Percentiles rank a stretch among this genome's conserved stretches.
phyloP scores from a whole-genome alignment of 2,888 invertebrate species.

The Zelleria hepariella region DNA sequence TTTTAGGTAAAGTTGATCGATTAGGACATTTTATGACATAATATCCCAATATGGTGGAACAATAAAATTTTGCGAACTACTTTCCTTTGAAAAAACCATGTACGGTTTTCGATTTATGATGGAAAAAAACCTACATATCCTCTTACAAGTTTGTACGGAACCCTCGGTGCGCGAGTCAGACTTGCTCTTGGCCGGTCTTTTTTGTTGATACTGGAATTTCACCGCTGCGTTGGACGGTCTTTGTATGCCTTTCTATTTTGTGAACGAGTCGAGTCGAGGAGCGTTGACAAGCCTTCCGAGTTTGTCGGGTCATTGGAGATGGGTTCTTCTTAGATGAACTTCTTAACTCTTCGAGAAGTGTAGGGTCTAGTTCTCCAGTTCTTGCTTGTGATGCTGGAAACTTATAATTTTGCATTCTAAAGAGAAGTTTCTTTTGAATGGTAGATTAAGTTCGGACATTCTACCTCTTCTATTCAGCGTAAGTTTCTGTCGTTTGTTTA shows the following conservation, averaged over 20 bases:
- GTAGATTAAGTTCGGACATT: not conserved
- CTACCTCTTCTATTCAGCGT: not conserved
- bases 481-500: not conserved
- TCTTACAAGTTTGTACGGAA: no score
- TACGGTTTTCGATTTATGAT: no score
- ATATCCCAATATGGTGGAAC: no score
- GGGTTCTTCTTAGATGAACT: not conserved
- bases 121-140: no score
- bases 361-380: not conserved
- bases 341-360: not conserved
- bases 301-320: not conserved
- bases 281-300: not conserved
- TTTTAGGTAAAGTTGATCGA: no score
- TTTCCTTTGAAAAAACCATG: no score
- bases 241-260: not conserved
- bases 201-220: no score
- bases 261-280: not conserved
- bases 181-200: no score
- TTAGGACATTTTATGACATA: no score
- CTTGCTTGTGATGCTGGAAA: not conserved
- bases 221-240: no score
- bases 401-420: not conserved
- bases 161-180: no score
- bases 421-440: not conserved
- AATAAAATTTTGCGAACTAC: no score